Evolutionary conservation across 35 echinoderm and acorn worm species (phyloP).

Genomic region (Diadema setosum): DNA sequence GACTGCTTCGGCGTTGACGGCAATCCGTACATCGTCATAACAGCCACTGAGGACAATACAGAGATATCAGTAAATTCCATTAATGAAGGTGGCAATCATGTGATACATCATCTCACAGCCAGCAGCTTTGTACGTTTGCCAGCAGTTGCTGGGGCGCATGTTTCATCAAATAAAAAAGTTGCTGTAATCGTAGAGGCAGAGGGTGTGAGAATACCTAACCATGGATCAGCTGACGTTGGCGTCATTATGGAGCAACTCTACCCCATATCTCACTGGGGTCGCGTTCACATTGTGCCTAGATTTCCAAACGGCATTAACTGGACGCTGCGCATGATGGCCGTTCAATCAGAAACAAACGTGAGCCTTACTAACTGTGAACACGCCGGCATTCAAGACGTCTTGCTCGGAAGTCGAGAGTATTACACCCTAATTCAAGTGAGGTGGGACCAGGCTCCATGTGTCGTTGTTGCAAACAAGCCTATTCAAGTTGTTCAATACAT

Average conservation of each 20-base stretch:
- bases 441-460: not conserved
- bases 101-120: not conserved
- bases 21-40: not conserved
- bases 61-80: not conserved
- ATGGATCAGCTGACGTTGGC: not conserved
- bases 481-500: slow-evolving; percentile 1
- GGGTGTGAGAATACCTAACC: not conserved
- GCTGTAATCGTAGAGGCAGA: not conserved
- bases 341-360: not conserved
- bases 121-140: not conserved
- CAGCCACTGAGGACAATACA: not conserved
- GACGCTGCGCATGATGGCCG: not conserved
- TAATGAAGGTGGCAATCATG: not conserved
- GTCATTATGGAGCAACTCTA: not conserved
- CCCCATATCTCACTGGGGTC: not conserved
- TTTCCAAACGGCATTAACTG: not conserved
- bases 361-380: not conserved
- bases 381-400: not conserved
- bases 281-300: not conserved
- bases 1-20: too few species aligned
- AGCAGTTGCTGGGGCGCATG: not conserved
- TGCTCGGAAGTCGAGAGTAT: not conserved
- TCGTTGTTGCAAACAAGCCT: not conserved
- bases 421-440: not conserved
- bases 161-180: not conserved